Base-by-base conservation (phyloP, 2,888 invertebrate genomes). In the Agrochola macilenta region DNA sequence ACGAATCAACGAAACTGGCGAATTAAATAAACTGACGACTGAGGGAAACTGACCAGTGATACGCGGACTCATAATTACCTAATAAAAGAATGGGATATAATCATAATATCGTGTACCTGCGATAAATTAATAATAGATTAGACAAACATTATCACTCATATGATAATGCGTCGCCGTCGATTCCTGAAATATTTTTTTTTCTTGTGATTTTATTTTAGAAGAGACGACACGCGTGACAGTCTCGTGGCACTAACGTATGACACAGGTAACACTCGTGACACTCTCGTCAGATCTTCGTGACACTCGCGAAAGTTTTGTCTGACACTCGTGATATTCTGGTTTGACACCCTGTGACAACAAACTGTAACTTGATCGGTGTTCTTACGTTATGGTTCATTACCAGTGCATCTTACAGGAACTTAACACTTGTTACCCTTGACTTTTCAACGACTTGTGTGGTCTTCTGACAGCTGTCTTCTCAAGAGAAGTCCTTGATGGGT, bases 81-180 rank as follows among this genome's bases (percentile, higher is more conserved):
- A 70, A 61, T 64, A 68, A 70, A 83, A 70, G 39, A 73, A 80
- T 83, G 61, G 54, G 68, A 49, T 57, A 46, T 52, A 63, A 77
- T 73, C 52, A 12, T 58, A 63, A 14, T 20, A 66, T 64, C 52
- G 68, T 74, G 60, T 60, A 11, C 26, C 49, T 60, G 26, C 49
- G 69, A 76, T 74, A 65, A 65, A 52, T 39, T 39, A 9, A 23
- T 20, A 26, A 20, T 20, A 72, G 69, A 84, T 83, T 76, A 68
- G 20, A 69, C 43, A 35, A 35, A 60, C 54, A 64, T 46, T 83
- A 76, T 80, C 81, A 60, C 39, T 43, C 20, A 9, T 39, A 60
- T 69, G 64, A 61, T 57, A n/a, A 69, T 58, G 12, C 57, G 23
- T 54, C 71, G 61, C 17, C 57, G 23, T 54, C 71, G 61, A 65